phyloP scores from a whole-genome alignment of 2,797 vertebrate species.

The Syngnathus acus region DNA sequence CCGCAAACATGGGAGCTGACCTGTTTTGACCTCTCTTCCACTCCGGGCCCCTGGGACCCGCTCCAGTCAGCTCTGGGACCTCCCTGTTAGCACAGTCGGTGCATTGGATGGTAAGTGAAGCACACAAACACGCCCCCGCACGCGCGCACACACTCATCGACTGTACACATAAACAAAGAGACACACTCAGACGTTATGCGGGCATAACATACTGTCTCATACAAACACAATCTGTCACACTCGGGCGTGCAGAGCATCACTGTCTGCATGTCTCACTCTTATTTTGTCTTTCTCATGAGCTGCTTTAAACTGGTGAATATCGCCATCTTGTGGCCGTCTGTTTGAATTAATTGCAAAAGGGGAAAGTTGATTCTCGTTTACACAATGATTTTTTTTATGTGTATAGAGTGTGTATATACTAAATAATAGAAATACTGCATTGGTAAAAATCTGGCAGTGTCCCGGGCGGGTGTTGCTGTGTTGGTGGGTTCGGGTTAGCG shows the following conservation, averaged over 20 bases:
- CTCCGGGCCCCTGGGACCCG: slow-evolving; percentile 30
- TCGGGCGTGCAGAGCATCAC: slow-evolving; percentile 33
- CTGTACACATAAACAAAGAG: slow-evolving; percentile 9
- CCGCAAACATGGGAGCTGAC: slow-evolving; percentile 54
- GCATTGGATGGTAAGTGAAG: slow-evolving; percentile 24
- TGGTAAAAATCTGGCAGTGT: too few relatives aligned
- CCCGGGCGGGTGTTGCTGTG: too few relatives aligned
- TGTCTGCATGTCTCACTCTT: slow-evolving; percentile 19
- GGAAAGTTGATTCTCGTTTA: not conserved
- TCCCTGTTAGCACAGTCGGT: slow-evolving; percentile 55
- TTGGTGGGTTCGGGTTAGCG: too few relatives aligned
- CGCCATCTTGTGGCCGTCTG: slow-evolving; percentile 76
- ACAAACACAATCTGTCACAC: slow-evolving; percentile 60
- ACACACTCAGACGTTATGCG: slow-evolving; percentile 43
- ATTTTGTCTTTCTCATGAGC: slow-evolving; percentile 26
- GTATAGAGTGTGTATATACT: too few relatives aligned
- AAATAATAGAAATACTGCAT: too few relatives aligned
- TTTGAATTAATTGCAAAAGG: not conserved
- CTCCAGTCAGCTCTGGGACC: slow-evolving; percentile 60
- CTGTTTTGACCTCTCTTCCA: slow-evolving; percentile 59
- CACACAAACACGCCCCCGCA: slow-evolving; percentile 32
- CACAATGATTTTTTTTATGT: too few relatives aligned
- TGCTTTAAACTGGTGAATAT: slow-evolving; percentile 71
- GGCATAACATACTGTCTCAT: slow-evolving; percentile 49
- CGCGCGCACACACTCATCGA: slow-evolving; percentile 19